Conservation (phyloP, 2,888 invertebrate genomes). For the Acleris holmiana region DNA sequence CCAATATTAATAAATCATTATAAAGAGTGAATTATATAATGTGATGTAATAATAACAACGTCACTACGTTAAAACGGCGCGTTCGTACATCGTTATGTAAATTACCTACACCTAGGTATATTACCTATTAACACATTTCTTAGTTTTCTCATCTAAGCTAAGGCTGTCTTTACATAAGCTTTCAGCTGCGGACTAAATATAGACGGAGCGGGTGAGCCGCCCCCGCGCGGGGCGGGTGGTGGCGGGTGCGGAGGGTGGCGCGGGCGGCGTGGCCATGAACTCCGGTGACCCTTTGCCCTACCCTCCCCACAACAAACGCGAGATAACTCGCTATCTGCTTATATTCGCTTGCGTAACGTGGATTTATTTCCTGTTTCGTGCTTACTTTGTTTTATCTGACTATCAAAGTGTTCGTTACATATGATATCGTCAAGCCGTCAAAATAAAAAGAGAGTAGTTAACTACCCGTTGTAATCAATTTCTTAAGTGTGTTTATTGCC, state of each 20-base stretch:
- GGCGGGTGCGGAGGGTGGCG: slow-evolving; percentile 40
- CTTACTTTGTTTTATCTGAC: slow-evolving; percentile 7
- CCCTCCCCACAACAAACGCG: slow-evolving; percentile 41
- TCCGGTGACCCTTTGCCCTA: slow-evolving; percentile 65
- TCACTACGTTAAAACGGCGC: neutral
- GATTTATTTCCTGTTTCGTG: slow-evolving; percentile 27
- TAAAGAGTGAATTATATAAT: no score
- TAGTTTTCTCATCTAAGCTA: neutral
- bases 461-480: no score
- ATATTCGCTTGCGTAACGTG: slow-evolving; percentile 31
- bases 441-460: no score
- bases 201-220: slow-evolving; percentile 48
- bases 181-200: slow-evolving; percentile 58
- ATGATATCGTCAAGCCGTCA: no score
- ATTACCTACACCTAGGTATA: no score
- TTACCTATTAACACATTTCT: neutral
- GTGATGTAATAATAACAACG: no score
- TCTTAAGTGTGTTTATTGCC: no score
- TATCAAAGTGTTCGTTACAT: no score
- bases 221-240: slow-evolving; percentile 42
- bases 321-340: slow-evolving; percentile 26
- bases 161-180: neutral
- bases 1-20: neutral
- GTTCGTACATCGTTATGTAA: no score
- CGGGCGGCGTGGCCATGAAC: slow-evolving; percentile 71